phyloP scores from a whole-genome alignment of 2,113 vertebrate species.

The Caretta caretta region DNA sequence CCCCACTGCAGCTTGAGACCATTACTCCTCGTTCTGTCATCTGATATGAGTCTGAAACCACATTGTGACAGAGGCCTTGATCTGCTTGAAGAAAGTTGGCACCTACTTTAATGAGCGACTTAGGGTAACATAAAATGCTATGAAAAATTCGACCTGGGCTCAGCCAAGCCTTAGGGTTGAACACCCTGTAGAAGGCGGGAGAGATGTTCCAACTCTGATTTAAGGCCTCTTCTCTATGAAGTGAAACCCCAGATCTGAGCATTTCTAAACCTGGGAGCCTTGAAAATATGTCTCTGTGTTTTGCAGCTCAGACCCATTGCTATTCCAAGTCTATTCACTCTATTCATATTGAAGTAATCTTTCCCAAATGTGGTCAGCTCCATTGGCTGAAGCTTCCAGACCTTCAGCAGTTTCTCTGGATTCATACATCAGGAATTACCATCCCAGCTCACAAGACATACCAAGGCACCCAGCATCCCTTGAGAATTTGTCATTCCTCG shows the following conservation, averaged over 20 bases:
- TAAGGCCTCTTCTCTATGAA: background rate
- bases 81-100: background rate
- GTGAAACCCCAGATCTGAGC: background rate
- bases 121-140: background rate
- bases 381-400: conserved; percentile 1
- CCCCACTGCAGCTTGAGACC: too few species aligned
- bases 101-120: background rate
- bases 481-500: background rate
- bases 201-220: background rate
- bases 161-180: background rate
- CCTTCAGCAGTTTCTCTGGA: conserved; percentile 58
- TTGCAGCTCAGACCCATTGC: conserved; percentile 35
- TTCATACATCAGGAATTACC: conserved; percentile 39
- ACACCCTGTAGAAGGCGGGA: background rate
- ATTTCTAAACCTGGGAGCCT: background rate
- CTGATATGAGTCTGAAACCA: background rate
- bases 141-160: background rate
- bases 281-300: background rate
- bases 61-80: background rate
- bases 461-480: conserved; percentile 14
- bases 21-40: too few species aligned
- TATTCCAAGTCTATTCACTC: background rate
- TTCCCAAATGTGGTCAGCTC: conserved; percentile 47
- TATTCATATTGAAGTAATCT: background rate
- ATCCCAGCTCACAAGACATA: conserved; percentile 45